A percentile compares a stretch with the other conserved stretches of the same genome.
These are phyloP conservation scores for Campylomormyrus numenius DNA, from an alignment of 2,113 vertebrate species.

Conservation along the genomic window DNA sequence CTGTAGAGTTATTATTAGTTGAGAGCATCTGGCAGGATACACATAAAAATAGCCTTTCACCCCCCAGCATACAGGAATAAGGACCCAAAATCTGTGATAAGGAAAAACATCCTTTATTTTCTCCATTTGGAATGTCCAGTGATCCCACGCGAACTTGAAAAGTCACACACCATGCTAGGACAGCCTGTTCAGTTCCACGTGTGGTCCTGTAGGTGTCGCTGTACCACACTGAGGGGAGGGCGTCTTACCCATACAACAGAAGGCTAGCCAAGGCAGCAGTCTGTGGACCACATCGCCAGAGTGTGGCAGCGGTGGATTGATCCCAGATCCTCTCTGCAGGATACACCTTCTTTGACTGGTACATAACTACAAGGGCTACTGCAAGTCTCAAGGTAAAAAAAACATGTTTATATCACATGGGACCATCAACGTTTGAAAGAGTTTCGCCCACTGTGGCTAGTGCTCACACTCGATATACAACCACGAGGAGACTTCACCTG, in stretches of 20 bases:
- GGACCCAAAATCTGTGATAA: not conserved
- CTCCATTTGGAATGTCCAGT: not conserved
- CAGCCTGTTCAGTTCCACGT: not conserved
- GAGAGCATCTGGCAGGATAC: not conserved
- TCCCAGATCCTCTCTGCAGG: not conserved
- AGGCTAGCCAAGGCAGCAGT: not conserved
- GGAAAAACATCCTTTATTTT: not conserved
- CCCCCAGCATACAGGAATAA: not conserved
- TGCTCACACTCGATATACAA: not conserved
- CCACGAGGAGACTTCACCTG: not conserved
- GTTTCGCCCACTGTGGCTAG: not conserved
- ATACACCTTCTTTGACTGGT: not conserved
- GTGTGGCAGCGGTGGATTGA: not conserved
- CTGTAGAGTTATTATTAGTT: not conserved
- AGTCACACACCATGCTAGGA: not conserved
- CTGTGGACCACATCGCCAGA: not conserved
- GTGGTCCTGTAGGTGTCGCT: not conserved
- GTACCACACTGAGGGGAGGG: not conserved
- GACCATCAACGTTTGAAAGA: not conserved
- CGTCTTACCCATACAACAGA: not conserved
- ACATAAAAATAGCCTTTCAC: not conserved
- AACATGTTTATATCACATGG: not conserved
- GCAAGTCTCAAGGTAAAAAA: not conserved
- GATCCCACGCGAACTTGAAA: not conserved
- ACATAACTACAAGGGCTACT: not conserved